phyloP scores from a whole-genome alignment of 2,797 vertebrate species.

The Sandelia bainsii region DNA sequence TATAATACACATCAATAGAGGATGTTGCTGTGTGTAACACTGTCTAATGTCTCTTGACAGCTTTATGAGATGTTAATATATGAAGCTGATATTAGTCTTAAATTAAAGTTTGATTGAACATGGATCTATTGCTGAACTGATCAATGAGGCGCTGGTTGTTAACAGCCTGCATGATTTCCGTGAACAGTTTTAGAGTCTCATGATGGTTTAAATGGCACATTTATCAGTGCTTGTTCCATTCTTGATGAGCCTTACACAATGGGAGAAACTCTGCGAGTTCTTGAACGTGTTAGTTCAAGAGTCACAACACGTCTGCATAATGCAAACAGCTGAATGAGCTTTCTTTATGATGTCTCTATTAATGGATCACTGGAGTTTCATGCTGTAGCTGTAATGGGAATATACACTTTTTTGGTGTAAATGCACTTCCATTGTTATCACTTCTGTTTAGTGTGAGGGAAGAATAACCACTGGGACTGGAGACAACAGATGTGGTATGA shows the following conservation, averaged over 20 bases:
- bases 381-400: constrained; percentile 19
- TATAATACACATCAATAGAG: constrained; percentile 39
- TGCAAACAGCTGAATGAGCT: background rate
- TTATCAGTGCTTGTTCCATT: background rate
- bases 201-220: background rate
- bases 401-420: constrained; percentile 36
- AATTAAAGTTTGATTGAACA: constrained; percentile 19
- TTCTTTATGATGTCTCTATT: background rate
- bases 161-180: background rate
- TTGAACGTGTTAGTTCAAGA: background rate
- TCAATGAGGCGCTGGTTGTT: constrained; percentile 8
- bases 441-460: constrained; percentile 22
- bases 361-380: constrained; percentile 25
- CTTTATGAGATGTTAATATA: constrained; percentile 19
- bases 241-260: too few species aligned
- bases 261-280: too few species aligned
- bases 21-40: constrained; percentile 8
- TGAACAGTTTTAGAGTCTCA: background rate
- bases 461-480: constrained; percentile 1
- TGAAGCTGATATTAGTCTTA: constrained; percentile 4
- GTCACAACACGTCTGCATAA: background rate
- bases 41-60: constrained; percentile 14
- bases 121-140: constrained; percentile 3
- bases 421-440: constrained; percentile 38
- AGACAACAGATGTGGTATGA: constrained; percentile 13